Percentiles rank a stretch among this genome's conserved stretches.
phyloP scores from a whole-genome alignment of 2,797 vertebrate species.

The Tympanoctomys barrerae region DNA sequence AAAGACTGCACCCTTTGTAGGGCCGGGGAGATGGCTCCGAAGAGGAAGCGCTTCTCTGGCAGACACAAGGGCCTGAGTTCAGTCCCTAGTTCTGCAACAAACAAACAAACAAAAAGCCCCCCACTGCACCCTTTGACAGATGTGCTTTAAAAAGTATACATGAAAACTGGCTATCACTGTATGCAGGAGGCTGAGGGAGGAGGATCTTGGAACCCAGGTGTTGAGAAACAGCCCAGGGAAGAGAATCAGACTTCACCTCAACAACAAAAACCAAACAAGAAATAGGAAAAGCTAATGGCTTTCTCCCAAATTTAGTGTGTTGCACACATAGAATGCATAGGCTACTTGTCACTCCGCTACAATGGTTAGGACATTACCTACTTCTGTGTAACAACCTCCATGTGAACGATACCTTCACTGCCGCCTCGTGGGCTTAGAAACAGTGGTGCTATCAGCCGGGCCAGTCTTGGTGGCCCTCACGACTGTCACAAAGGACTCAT shows the following conservation, averaged over 20 bases:
- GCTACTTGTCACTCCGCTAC: not conserved
- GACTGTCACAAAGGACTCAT: not conserved
- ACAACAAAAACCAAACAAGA: not conserved
- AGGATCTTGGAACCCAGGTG: too few species aligned
- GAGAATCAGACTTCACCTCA: not conserved
- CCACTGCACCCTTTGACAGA: too few species aligned
- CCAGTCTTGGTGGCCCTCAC: too few species aligned
- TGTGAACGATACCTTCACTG: not conserved
- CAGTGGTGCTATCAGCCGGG: not conserved
- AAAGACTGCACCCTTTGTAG: not conserved
- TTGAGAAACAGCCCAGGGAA: not conserved
- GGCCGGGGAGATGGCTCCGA: too few species aligned
- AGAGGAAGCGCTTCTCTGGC: too few species aligned
- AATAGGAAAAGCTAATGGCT: too few species aligned
- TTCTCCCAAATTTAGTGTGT: not conserved
- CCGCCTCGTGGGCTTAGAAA: rapidly evolving
- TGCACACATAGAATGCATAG: not conserved
- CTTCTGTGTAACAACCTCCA: not conserved
- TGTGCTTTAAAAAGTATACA: not conserved
- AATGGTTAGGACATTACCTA: not conserved
- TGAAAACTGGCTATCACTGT: too few species aligned
- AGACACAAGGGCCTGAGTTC: too few species aligned
- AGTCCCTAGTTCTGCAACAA: too few species aligned
- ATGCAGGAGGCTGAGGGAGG: not conserved
- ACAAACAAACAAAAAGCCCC: too few species aligned